Percentiles rank a stretch among this genome's conserved stretches.
phyloP scores from a whole-genome alignment of 2,797 vertebrate species.

The Cyclopterus lumpus region DNA sequence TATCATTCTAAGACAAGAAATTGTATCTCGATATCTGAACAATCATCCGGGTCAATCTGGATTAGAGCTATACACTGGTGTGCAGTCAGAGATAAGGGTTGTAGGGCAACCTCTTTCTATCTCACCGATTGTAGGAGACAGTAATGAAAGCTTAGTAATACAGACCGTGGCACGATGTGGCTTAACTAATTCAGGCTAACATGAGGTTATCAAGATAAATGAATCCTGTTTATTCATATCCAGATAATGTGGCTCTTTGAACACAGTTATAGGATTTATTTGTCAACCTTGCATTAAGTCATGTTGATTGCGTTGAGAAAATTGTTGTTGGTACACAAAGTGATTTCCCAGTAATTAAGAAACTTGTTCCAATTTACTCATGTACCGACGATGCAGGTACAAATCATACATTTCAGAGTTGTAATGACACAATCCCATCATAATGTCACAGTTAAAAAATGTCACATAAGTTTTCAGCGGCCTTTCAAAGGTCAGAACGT shows the following conservation, averaged over 20 bases:
- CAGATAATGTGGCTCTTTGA: background rate
- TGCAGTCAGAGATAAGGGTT: constrained; percentile 56
- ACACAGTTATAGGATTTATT: background rate
- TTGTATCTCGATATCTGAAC: constrained; percentile 21
- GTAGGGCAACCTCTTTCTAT: constrained; percentile 19
- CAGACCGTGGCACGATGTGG: background rate
- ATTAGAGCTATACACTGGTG: constrained; percentile 30
- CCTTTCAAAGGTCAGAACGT: background rate
- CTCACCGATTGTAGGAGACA: constrained; percentile 12
- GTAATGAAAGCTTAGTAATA: constrained; percentile 10
- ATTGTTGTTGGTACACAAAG: background rate
- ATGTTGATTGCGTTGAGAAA: background rate
- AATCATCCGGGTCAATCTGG: constrained; percentile 43
- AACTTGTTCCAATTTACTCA: background rate
- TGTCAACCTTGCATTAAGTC: background rate
- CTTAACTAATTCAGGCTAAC: background rate
- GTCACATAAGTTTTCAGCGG: background rate
- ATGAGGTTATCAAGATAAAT: background rate
- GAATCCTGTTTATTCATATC: background rate
- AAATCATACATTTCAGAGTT: background rate
- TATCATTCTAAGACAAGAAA: constrained; percentile 39
- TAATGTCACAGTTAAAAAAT: background rate
- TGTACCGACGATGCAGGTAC: background rate
- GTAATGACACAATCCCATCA: background rate
- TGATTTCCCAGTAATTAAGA: background rate